A percentile compares a stretch with the other conserved stretches of the same genome.
Evolutionary conservation across 2,888 invertebrate genomes (phyloP).

Genomic region (Hylaea fasciaria): DNA sequence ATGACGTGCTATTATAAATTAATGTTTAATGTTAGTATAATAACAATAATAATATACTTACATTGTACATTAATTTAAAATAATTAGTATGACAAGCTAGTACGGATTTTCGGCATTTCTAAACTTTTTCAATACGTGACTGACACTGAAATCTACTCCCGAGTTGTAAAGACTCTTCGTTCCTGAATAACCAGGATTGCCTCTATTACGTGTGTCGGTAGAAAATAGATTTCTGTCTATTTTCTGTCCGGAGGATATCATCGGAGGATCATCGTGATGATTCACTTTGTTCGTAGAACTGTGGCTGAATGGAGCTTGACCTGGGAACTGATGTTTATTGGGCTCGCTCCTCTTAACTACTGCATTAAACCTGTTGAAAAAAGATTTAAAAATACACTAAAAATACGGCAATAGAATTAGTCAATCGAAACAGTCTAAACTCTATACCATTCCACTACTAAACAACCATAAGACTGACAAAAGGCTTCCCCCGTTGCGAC

Average conservation of each 20-base stretch:
- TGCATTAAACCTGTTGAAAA: constrained; percentile 65
- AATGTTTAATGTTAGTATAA: too few relatives aligned
- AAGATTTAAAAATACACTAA: not conserved
- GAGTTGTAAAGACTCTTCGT: constrained; percentile 45
- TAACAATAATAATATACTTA: too few relatives aligned
- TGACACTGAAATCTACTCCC: constrained; percentile 61
- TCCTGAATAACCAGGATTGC: constrained; percentile 41
- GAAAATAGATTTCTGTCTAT: constrained; percentile 26
- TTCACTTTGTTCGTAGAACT: constrained; percentile 40
- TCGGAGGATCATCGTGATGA: constrained; percentile 42
- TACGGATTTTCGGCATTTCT: constrained; percentile 23
- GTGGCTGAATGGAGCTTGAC: constrained; percentile 46
- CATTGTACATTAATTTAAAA: too few relatives aligned
- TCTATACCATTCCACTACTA: too few relatives aligned
- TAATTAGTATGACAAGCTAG: not conserved
- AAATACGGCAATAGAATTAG: too few relatives aligned
- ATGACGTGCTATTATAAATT: too few relatives aligned
- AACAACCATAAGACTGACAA: too few relatives aligned
- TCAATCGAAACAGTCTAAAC: too few relatives aligned
- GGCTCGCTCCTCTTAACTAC: constrained; percentile 66
- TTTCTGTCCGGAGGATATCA: constrained; percentile 24
- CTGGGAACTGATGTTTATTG: constrained; percentile 54
- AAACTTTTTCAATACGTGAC: constrained; percentile 49
- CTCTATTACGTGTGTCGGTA: constrained; percentile 30
- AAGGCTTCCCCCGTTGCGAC: too few relatives aligned